Conservation (phyloP, 2,113 vertebrate genomes). For the Ochotona curzoniae region DNA sequence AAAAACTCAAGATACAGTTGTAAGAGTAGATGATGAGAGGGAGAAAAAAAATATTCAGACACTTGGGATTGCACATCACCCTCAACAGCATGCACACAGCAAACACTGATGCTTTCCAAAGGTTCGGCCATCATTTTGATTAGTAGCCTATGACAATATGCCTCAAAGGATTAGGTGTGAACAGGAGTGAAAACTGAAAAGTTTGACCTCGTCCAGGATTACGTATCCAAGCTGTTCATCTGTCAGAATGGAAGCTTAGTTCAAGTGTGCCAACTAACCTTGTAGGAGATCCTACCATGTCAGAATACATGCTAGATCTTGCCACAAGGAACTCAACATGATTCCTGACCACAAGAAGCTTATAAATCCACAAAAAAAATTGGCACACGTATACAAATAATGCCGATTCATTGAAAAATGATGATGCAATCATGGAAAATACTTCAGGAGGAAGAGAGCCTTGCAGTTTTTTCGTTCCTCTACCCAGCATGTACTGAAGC, state of each 20-base stretch:
- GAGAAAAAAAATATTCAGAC: background rate
- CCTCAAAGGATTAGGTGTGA: conserved; percentile 46
- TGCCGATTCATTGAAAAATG: conserved; percentile 23
- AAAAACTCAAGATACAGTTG: background rate
- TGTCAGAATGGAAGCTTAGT: background rate
- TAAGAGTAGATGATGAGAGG: conserved; percentile 24
- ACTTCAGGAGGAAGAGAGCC: background rate
- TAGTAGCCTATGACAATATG: background rate
- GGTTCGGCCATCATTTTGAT: conserved; percentile 32
- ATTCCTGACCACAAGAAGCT: conserved; percentile 7
- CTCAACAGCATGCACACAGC: background rate
- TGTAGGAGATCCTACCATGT: background rate
- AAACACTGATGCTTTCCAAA: conserved; percentile 14
- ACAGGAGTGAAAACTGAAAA: conserved; percentile 18
- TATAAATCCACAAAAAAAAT: conserved; percentile 27
- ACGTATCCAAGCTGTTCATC: background rate
- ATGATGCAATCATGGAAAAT: background rate
- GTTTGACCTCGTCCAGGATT: background rate
- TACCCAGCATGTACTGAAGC: background rate
- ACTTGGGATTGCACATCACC: conserved; percentile 4
- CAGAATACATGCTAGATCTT: background rate
- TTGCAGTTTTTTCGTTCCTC: conserved; percentile 2
- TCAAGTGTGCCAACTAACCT: background rate
- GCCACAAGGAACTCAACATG: background rate
- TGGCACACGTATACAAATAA: background rate